Conservation (phyloP, 2,113 vertebrate genomes). For the Otolemur garnettii region DNA sequence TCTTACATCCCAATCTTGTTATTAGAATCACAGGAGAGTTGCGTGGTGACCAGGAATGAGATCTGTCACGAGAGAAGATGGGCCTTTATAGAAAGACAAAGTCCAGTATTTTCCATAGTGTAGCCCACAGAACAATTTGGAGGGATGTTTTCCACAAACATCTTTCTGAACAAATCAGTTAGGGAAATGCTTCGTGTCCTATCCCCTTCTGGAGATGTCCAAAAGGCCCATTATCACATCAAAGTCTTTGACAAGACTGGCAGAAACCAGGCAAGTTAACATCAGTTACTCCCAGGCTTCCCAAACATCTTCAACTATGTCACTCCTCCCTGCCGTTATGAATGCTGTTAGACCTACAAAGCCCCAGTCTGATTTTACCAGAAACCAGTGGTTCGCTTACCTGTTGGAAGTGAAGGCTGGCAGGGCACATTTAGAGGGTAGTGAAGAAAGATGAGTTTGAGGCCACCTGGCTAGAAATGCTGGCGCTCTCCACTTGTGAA, state of each 20-base stretch:
- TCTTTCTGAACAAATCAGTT: neutral
- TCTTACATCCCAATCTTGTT: neutral
- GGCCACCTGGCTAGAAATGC: neutral
- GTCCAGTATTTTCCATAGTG: neutral
- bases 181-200: neutral
- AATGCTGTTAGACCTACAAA: neutral
- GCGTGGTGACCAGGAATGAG: neutral
- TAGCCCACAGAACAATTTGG: neutral
- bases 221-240: neutral
- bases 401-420: neutral
- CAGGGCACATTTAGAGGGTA: fast-evolving
- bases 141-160: neutral
- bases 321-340: neutral
- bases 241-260: neutral
- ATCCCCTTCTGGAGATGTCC: neutral
- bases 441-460: neutral
- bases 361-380: neutral
- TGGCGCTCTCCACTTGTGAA: neutral
- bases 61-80: neutral
- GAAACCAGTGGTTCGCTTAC: neutral
- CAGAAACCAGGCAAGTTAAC: neutral
- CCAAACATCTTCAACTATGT: neutral
- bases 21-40: neutral
- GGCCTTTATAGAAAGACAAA: neutral
- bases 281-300: neutral